Base-by-base conservation (phyloP, 23 tunicate species). In the Halocynthia aurantium region DNA sequence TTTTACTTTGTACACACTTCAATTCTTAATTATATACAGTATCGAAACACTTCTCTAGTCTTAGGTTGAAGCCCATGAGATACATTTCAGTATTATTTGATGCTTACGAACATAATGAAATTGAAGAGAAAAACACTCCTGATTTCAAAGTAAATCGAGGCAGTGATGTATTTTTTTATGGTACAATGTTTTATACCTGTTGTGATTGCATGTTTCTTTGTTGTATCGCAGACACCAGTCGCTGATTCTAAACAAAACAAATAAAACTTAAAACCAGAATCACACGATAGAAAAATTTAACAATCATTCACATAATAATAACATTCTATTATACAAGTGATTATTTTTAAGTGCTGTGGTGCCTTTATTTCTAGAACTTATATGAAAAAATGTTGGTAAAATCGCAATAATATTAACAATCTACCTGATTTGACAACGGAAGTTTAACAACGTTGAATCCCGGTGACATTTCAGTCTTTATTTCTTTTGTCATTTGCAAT, bases 351-450 rank as follows among this genome's bases (percentile, higher is more conserved):
- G 1, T 31, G 44, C 4, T 31, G 44, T 31, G 44, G 44, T 31
- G 44, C 1, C 44, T 31, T 31, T 31, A 31, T 31, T 31, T 31
- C 44, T 31, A 0, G 44, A 31, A 31, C 44, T 31, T 31, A 4
- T 31, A 60, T 60, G 2, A 60, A 60, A 60, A 15, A 60, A 60
- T 60, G 64, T 15, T 60, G 2, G n/a, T 60, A 60, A 60, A 60
- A 60, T 15, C 4, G 17, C 64, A 18, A 15, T 60, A 18, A 15
- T 15, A 60, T 31, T 31, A 60, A 60, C 64, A 60, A 19, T 49
- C 4, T 74, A 74, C 78, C 62, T 74, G 78, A 74, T 74, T 52
- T 31, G 44, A 31, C 13, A 74, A 17, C 56, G 78, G 78, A 65
- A 74, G 22, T 74, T 74, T 74, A 8, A 74, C 64, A 54, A 74